Base-by-base conservation (phyloP, 2,797 vertebrate species). In the Cirrhinus molitorella region DNA sequence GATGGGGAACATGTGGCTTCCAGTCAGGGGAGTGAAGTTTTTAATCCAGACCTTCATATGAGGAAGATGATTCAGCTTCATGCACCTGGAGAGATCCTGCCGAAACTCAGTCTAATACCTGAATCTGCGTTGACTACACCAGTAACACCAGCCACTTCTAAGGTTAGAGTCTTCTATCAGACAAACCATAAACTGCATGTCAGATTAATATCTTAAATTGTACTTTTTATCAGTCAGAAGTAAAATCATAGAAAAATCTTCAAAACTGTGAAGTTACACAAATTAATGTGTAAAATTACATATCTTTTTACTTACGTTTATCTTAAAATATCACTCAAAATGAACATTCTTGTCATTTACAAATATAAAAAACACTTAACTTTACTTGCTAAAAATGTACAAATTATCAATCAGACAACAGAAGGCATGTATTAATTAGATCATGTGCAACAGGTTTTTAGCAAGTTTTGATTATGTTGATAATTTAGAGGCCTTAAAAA, bases 11-110 rank as follows among this genome's bases (percentile, higher is more conserved):
- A 88, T 68, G 77, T 94, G 9, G 3, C 83, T 23, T 95, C 94
- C 79, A 95, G 94, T 81, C 94, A 94, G 86, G 91, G 91, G 79
- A 94, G 94, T 87, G 92, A 92, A 5, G n/a, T 90, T 17, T 79
- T 86, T 70, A 61, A 25, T 76, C 85, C 87, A 9, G 25, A 72
- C 19, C 16, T 55, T 71, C 79, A 76, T 31, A 53, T 82, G 79
- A 87, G 55, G 47, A 87, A 61, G 17, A 61, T 80, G n/a, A 80
- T 86, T 84, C 77, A 75, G 1, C 81, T 34, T 3, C 66, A 81
- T 1, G 10, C 21, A 16, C 47, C 31, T 5, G 45, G 61, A 3
- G 19, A 61, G 34, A 57, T 66, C 14, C 49, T 55, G 28, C 45
- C 19, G n/a, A 16, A 49, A 59, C 76, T 67, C 3, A 0, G 28